Percentiles rank a stretch among this genome's conserved stretches.
Conservation (phyloP, 2,113 vertebrate species). For the Diglossa brunneiventris region DNA sequence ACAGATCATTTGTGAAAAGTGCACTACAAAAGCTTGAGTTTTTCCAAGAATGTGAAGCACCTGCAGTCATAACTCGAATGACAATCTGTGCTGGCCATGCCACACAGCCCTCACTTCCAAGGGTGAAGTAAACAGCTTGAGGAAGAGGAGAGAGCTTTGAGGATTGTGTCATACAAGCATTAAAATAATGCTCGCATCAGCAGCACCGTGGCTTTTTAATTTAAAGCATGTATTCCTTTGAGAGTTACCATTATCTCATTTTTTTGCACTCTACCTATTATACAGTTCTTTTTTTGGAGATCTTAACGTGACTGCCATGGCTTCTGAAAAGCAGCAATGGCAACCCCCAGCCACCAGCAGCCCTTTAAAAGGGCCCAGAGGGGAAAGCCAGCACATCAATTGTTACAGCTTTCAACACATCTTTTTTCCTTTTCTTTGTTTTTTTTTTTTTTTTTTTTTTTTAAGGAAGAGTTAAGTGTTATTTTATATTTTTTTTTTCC, state of each 20-base stretch:
- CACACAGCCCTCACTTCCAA: background rate
- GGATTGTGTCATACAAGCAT: background rate
- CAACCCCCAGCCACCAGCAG: conserved; percentile 30
- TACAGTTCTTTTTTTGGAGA: conserved; percentile 13
- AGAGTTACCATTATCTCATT: conserved; percentile 40
- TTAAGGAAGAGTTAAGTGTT: conserved; percentile 41
- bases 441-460: background rate
- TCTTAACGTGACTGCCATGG: conserved; percentile 50
- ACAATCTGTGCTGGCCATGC: background rate
- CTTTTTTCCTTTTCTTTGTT: background rate
- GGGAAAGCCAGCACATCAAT: conserved; percentile 56
- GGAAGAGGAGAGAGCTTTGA: background rate
- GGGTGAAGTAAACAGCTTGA: background rate
- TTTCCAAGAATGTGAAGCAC: background rate
- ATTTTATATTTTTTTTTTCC: conserved; percentile 53
- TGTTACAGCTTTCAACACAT: conserved; percentile 38
- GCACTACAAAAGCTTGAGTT: background rate
- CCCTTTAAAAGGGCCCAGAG: conserved; percentile 56
- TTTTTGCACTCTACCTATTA: conserved; percentile 57
- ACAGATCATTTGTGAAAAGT: rapidly evolving
- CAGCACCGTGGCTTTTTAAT: conserved; percentile 50
- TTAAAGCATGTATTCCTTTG: conserved; percentile 41
- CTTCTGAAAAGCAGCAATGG: conserved; percentile 30
- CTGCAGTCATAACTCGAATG: background rate
- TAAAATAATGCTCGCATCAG: conserved; percentile 47